Conservation (phyloP, 2,888 invertebrate genomes). For the Chymomyza caudatula region DNA sequence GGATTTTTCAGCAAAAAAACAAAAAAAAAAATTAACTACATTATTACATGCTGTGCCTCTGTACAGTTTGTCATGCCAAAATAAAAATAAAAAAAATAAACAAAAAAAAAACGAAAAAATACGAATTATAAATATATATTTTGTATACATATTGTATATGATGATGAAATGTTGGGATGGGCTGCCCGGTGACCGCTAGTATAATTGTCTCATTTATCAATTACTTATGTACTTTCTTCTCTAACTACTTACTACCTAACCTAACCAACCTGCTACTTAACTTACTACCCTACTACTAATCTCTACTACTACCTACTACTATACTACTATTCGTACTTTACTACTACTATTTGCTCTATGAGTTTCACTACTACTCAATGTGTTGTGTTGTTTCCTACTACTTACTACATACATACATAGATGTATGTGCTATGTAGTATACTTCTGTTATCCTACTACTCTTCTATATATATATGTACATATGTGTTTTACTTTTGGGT, state of each 20-base stretch:
- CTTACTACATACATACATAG: neutral
- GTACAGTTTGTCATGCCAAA: conserved; percentile 10
- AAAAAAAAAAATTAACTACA: conserved; percentile 5
- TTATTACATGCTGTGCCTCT: neutral
- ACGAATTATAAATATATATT: conserved; percentile 63
- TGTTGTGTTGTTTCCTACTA: neutral
- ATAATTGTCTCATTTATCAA: conserved; percentile 75
- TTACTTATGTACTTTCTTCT: conserved; percentile 73
- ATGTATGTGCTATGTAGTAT: neutral
- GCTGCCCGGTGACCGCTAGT: conserved; percentile 79
- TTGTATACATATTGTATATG: conserved; percentile 68
- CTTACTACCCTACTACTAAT: conserved; percentile 28
- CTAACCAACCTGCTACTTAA: conserved; percentile 21
- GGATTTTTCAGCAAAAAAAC: conserved; percentile 55
- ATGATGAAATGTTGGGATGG: conserved; percentile 79
- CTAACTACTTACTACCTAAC: conserved; percentile 51
- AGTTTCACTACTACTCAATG: conserved; percentile 36
- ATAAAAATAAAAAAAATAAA: conserved; percentile 22
- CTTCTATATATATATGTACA: conserved; percentile 44
- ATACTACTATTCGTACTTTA: conserved; percentile 53
- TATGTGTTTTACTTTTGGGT: conserved; percentile 46
- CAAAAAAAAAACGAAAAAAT: conserved; percentile 43
- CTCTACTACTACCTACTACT: conserved; percentile 37
- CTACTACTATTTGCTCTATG: conserved; percentile 60
- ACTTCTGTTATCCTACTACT: neutral